phyloP scores from a whole-genome alignment of 2,113 vertebrate species.

The Protomyctophum bolini region DNA sequence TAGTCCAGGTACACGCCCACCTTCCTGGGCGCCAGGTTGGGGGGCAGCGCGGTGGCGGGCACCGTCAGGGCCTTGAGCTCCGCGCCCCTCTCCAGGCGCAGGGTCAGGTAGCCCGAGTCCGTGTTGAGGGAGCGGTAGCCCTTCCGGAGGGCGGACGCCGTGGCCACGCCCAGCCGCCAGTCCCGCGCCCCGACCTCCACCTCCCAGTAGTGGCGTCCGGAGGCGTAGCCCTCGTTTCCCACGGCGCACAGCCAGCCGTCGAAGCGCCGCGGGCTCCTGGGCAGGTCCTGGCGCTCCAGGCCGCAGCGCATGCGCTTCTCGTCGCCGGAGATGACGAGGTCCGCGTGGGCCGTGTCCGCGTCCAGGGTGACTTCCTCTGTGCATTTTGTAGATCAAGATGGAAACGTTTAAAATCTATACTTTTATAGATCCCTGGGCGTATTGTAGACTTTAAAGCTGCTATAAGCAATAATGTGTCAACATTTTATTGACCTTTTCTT shows the following conservation, averaged over 20 bases:
- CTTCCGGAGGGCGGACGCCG: conserved; percentile 80
- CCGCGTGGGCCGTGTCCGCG: conserved; percentile 70
- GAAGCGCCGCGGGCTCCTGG: conserved; percentile 58
- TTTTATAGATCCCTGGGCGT: too few species aligned
- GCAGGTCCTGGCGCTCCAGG: conserved; percentile 67
- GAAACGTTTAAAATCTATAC: background rate
- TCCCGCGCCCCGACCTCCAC: conserved; percentile 84
- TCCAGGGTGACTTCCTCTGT: conserved; percentile 85
- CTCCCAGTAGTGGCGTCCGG: conserved; percentile 84
- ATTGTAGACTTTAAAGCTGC: too few species aligned
- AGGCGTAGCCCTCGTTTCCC: conserved; percentile 64
- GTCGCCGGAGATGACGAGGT: conserved; percentile 82
- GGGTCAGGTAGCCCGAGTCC: conserved; percentile 73
- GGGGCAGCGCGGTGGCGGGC: conserved; percentile 62
- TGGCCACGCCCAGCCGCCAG: conserved; percentile 89
- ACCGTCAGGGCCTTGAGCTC: conserved; percentile 77
- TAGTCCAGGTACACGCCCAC: conserved; percentile 80
- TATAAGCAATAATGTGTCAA: too few species aligned
- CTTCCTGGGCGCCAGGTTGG: conserved; percentile 55
- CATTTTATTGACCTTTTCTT: too few species aligned
- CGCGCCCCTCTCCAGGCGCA: conserved; percentile 76
- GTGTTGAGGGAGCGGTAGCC: conserved; percentile 76
- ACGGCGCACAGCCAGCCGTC: conserved; percentile 76
- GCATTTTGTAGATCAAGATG: background rate
- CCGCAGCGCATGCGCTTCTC: conserved; percentile 84